Evolutionary conservation across 2,113 vertebrate genomes (phyloP).

Genomic region (Saccopteryx bilineata): DNA sequence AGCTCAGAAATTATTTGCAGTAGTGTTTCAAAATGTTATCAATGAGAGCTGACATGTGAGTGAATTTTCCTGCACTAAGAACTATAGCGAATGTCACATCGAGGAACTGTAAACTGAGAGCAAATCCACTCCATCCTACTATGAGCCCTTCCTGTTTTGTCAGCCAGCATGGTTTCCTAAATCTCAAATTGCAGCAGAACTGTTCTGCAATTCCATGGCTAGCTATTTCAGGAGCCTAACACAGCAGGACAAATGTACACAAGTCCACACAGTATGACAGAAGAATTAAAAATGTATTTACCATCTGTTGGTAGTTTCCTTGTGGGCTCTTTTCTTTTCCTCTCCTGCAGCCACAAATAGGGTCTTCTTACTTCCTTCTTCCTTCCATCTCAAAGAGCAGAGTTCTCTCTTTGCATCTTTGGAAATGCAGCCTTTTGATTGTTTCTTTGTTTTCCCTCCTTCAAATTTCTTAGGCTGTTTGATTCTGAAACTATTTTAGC

Average conservation of each 20-base stretch:
- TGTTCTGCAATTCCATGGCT: conserved; percentile 75
- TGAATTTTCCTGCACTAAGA: background rate
- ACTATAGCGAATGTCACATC: background rate
- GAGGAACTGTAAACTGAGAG: conserved; percentile 36
- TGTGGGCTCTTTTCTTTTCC: conserved; percentile 79
- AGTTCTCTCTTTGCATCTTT: conserved; percentile 61
- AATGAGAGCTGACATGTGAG: conserved; percentile 25
- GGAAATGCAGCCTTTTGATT: background rate
- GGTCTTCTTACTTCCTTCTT: conserved; percentile 74
- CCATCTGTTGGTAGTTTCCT: conserved; percentile 86
- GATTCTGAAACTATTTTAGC: conserved; percentile 44
- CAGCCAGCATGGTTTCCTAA: conserved; percentile 64
- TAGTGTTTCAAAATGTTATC: background rate
- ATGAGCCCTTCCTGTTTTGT: conserved; percentile 69
- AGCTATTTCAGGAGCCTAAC: conserved; percentile 82
- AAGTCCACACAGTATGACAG: conserved; percentile 85
- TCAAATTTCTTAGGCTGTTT: conserved; percentile 52
- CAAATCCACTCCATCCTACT: conserved; percentile 64
- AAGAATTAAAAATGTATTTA: conserved; percentile 86
- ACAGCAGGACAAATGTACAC: conserved; percentile 84
- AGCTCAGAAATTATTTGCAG: background rate
- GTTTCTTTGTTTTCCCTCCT: background rate
- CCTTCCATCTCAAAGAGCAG: conserved; percentile 34
- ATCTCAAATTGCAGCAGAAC: conserved; percentile 58
- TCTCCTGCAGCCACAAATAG: conserved; percentile 79